These are phyloP conservation scores for Vidua chalybeata DNA, from an alignment of 2,113 vertebrate species.

Conservation along the genomic window DNA sequence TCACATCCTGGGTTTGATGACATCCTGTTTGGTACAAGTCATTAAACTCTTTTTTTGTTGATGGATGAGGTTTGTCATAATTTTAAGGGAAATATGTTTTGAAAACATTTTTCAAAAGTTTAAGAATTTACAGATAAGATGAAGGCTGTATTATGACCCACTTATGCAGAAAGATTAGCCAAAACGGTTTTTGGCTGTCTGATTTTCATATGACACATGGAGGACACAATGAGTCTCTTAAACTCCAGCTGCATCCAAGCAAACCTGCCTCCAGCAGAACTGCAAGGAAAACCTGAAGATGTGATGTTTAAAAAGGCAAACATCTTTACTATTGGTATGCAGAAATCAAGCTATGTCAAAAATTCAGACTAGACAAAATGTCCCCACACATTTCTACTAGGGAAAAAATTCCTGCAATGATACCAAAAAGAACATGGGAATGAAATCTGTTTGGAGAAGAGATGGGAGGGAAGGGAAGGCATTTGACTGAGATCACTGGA, in stretches of 20 bases:
- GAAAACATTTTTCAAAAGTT: neutral
- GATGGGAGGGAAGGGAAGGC: neutral
- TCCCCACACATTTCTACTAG: rapidly evolving
- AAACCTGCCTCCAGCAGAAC: neutral
- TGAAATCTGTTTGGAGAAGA: neutral
- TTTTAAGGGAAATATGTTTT: neutral
- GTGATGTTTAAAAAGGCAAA: neutral
- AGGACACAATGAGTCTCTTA: neutral
- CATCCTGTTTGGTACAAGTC: neutral
- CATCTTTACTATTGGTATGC: neutral
- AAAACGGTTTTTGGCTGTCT: neutral
- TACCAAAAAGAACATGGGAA: neutral
- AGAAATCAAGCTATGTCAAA: neutral
- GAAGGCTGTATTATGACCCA: neutral
- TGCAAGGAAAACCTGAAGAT: neutral
- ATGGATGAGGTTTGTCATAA: neutral
- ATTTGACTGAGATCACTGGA: neutral
- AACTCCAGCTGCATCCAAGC: neutral
- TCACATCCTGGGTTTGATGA: neutral
- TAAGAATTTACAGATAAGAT: neutral
- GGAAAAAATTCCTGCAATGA: neutral
- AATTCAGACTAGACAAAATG: neutral
- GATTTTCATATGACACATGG: neutral
- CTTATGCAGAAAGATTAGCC: neutral
- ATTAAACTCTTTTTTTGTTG: neutral